Evolutionary conservation across 53 echinoderm and acorn worm species (phyloP).

Genomic region (Luidia sarsii): DNA sequence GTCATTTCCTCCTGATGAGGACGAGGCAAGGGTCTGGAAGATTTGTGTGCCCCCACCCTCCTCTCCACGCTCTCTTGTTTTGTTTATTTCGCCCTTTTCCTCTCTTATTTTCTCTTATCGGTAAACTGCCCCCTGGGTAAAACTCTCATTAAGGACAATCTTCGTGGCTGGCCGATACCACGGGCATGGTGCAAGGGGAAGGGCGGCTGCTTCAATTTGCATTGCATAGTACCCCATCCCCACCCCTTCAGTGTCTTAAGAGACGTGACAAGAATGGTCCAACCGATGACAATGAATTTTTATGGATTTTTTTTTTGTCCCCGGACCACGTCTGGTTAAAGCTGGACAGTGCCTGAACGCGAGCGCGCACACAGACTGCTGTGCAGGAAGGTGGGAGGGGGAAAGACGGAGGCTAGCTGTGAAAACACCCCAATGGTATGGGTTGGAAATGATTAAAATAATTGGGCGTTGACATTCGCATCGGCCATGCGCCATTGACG

Average conservation of each 20-base stretch:
- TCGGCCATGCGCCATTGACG: too few relatives aligned
- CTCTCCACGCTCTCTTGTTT: too few relatives aligned
- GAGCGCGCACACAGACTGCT: too few relatives aligned
- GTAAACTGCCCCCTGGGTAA: slow-evolving; percentile 22
- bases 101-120: slow-evolving; percentile 8
- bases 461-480: slow-evolving; percentile 15
- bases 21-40: not conserved
- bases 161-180: slow-evolving; percentile 21
- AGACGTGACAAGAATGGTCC: slow-evolving; percentile 46
- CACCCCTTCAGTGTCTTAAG: slow-evolving; percentile 27
- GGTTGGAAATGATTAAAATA: slow-evolving; percentile 51
- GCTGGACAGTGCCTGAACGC: too few relatives aligned
- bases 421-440: slow-evolving; percentile 46
- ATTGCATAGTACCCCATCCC: slow-evolving; percentile 44
- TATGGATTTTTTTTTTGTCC: slow-evolving; percentile 3
- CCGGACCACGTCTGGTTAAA: too few relatives aligned
- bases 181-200: slow-evolving; percentile 26
- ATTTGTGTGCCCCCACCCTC: too few relatives aligned
- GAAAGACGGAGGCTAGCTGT: slow-evolving; percentile 42
- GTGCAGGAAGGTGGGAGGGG: too few relatives aligned
- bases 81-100: not conserved
- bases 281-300: slow-evolving; percentile 54
- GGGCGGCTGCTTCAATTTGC: slow-evolving; percentile 28
- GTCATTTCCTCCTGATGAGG: slow-evolving; percentile 31
- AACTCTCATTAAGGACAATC: not conserved